Conservation (phyloP, 2,797 vertebrate genomes). For the Alosa sapidissima region DNA sequence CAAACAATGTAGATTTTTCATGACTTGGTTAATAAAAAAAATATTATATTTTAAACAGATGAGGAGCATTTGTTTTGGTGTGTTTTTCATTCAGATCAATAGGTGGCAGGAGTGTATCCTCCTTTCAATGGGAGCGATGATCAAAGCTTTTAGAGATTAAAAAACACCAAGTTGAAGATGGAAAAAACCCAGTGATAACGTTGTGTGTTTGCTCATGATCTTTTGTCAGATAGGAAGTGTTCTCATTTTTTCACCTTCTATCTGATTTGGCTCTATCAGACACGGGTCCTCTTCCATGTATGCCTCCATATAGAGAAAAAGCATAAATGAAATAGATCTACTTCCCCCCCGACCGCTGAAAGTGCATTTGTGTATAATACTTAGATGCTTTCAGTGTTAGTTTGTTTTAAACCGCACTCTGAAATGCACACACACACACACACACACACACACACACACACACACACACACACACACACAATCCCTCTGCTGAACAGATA, state of each 20-base stretch:
- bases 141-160: slow-evolving; percentile 13
- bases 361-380: slow-evolving; percentile 3
- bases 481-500: slow-evolving; percentile 22
- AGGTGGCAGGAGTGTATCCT: slow-evolving; percentile 68
- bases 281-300: not conserved
- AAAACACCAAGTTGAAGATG: not conserved
- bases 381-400: not conserved
- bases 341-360: not conserved
- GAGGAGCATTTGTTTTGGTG: not conserved
- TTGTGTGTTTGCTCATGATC: slow-evolving; percentile 18
- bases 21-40: not conserved
- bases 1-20: not conserved
- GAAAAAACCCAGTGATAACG: slow-evolving; percentile 2
- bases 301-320: not conserved
- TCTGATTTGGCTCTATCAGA: slow-evolving; percentile 13
- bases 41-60: not conserved
- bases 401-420: not conserved
- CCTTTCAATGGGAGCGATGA: slow-evolving; percentile 13
- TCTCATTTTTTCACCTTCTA: not conserved
- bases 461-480: not conserved
- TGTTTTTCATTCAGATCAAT: slow-evolving; percentile 47
- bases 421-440: not conserved
- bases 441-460: not conserved
- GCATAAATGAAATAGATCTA: slow-evolving; percentile 4
- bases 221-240: not conserved